phyloP scores from a whole-genome alignment of 2,888 invertebrate genomes.

The Rhamnusium bicolor region DNA sequence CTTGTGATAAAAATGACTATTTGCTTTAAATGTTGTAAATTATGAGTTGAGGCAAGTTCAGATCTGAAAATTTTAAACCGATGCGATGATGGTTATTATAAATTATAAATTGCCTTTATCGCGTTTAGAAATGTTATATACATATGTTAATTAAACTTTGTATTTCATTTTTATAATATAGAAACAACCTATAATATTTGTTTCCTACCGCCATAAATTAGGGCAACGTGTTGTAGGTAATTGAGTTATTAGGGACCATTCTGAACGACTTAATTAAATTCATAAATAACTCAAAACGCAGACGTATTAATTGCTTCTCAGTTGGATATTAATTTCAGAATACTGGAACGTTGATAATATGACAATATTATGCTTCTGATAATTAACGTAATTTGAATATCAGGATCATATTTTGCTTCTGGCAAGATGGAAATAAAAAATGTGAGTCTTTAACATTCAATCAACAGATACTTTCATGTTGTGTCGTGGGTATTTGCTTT shows the following conservation, averaged over 20 bases:
- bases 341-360: neutral
- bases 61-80: neutral
- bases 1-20: slow-evolving; percentile 16
- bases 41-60: neutral
- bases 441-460: too few species aligned
- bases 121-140: too few species aligned
- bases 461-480: too few species aligned
- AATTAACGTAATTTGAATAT: neutral
- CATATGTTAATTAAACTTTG: too few species aligned
- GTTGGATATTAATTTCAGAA: neutral
- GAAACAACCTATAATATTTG: neutral
- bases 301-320: neutral
- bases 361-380: too few species aligned
- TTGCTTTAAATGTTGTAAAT: slow-evolving; percentile 23
- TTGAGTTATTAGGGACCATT: slow-evolving; percentile 6
- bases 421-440: too few species aligned
- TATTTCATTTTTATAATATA: too few species aligned
- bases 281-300: neutral
- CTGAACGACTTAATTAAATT: neutral
- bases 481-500: too few species aligned
- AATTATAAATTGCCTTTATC: neutral
- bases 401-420: too few species aligned
- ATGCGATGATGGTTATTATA: too few species aligned
- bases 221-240: neutral
- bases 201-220: neutral